phyloP scores from a whole-genome alignment of 64 coral and sea anemone species.

The Porites australiensis region DNA sequence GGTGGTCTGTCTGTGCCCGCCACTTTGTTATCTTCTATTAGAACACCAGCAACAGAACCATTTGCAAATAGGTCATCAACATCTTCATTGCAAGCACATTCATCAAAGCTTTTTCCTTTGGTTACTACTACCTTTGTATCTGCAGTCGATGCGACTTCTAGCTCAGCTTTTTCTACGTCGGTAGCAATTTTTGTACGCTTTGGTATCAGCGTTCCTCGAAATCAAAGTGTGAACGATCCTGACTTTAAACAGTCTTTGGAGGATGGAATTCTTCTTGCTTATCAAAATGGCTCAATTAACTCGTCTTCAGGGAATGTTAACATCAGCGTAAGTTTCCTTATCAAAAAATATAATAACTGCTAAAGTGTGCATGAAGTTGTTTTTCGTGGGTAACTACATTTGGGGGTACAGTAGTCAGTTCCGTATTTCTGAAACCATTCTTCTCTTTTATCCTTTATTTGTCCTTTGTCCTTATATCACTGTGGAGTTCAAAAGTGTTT shows the following conservation, averaged over 20 bases:
- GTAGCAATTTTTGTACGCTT: neutral
- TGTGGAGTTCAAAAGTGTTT: no score
- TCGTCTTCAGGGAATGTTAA: neutral
- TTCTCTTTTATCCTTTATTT: neutral
- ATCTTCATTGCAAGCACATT: neutral
- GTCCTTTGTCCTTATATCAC: neutral
- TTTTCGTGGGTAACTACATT: neutral
- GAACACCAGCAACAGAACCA: neutral
- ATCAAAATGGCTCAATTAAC: neutral
- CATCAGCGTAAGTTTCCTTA: neutral
- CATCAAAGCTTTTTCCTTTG: neutral
- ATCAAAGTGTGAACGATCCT: neutral
- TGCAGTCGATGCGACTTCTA: neutral
- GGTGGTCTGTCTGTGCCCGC: no score
- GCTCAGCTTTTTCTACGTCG: neutral
- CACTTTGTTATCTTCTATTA: neutral
- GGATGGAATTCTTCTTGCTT: neutral
- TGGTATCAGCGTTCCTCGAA: neutral
- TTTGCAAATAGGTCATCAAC: neutral
- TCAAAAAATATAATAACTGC: no score
- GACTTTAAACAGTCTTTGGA: neutral
- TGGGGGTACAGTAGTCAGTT: no score
- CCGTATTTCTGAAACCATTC: no score
- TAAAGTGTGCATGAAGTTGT: no score
- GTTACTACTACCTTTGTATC: neutral